Percentiles rank a stretch among this genome's conserved stretches.
These are phyloP conservation scores for Hydra vulgaris DNA, from an alignment of 30 jellyfish, hydroid and myxozoan genomes.

Conservation along the genomic window DNA sequence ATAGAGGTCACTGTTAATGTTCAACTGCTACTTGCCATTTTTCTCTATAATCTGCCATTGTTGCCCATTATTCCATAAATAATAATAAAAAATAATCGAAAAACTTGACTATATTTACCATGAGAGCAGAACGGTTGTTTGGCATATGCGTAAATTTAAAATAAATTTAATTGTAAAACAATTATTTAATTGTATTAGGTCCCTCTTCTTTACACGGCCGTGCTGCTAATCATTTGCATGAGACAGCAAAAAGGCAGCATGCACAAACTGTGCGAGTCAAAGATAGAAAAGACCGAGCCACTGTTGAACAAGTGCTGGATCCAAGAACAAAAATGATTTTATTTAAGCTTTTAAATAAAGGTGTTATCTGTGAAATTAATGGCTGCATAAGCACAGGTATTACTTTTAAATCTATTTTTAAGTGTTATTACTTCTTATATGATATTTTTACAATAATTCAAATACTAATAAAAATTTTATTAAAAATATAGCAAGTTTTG, in stretches of 20 bases:
- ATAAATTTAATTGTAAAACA: no score
- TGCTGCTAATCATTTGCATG: conserved; percentile 26
- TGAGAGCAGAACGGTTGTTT: no score
- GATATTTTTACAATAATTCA: no score
- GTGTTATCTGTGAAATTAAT: conserved; percentile 63
- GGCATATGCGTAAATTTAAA: no score
- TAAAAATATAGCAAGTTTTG: no score
- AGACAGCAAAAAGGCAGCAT: conserved; percentile 41
- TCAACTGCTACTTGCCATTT: no score
- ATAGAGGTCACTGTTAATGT: no score
- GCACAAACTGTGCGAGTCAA: conserved; percentile 45
- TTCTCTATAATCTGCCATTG: no score
- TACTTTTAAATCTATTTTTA: background rate
- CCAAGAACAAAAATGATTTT: conserved; percentile 90
- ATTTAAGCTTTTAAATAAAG: conserved; percentile 72
- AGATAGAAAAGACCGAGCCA: conserved; percentile 89
- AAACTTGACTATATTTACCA: no score
- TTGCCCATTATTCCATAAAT: no score
- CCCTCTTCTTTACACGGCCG: conserved; percentile 34
- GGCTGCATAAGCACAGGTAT: conserved; percentile 99
- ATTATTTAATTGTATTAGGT: background rate
- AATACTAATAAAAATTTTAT: no score
- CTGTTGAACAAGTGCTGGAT: conserved; percentile 96
- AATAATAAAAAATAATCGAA: no score
- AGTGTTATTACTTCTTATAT: background rate